phyloP scores from a whole-genome alignment of 2,797 vertebrate species.

The Galagoides demidoff region DNA sequence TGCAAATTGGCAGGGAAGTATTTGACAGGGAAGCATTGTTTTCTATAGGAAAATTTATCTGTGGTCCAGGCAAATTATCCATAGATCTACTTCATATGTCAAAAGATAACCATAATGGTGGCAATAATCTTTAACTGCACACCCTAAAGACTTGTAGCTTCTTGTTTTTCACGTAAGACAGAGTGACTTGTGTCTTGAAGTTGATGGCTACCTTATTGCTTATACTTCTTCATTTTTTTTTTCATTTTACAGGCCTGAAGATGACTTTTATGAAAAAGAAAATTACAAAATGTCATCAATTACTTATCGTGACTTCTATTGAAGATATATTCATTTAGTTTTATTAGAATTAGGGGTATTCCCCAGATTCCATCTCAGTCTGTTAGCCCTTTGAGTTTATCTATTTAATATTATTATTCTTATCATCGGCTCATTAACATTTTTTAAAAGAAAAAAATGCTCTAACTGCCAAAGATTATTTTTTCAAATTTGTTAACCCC shows the following conservation, averaged over 20 bases:
- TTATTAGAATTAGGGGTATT: not conserved
- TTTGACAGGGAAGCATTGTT: not conserved
- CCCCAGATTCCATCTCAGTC: not conserved
- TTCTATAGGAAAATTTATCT: not conserved
- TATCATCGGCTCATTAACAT: not conserved
- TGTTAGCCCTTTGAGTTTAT: not conserved
- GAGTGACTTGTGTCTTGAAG: not conserved
- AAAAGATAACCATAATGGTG: not conserved
- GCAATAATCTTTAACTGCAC: not conserved
- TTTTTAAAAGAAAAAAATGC: not conserved
- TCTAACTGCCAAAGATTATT: slow-evolving; percentile 24
- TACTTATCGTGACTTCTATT: not conserved
- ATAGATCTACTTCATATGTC: not conserved
- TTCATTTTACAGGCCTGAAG: not conserved
- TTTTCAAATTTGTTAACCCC: slow-evolving; percentile 24
- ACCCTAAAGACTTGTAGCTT: not conserved
- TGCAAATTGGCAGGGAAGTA: not conserved
- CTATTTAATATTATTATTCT: not conserved
- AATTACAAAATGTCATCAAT: not conserved
- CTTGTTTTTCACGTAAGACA: not conserved
- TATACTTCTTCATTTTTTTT: not conserved
- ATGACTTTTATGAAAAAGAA: not conserved
- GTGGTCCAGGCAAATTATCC: not conserved
- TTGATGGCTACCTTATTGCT: not conserved
- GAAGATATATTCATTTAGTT: not conserved